phyloP scores from a whole-genome alignment of 2,113 vertebrate species.

The Grammomys surdaster region DNA sequence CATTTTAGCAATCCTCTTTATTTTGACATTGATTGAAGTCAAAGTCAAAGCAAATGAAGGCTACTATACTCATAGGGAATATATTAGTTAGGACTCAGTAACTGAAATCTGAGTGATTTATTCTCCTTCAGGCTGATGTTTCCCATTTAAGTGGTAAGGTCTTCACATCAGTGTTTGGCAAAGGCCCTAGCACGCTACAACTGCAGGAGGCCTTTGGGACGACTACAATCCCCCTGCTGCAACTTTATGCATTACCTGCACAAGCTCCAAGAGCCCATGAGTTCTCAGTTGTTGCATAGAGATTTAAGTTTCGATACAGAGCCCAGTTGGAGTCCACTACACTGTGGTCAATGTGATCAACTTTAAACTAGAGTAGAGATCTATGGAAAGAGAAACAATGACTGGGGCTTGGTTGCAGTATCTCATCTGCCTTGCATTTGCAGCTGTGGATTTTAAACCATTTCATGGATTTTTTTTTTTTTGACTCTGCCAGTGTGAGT shows the following conservation, averaged over 20 bases:
- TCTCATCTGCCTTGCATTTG: constrained; percentile 69
- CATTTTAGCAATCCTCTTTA: neutral
- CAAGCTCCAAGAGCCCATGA: constrained; percentile 30
- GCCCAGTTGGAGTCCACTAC: neutral
- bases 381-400: constrained; percentile 64
- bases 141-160: constrained; percentile 9
- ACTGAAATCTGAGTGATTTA: neutral
- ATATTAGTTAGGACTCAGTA: neutral
- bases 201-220: constrained; percentile 35
- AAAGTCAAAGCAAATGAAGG: neutral
- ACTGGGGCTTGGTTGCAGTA: neutral
- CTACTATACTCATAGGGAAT: neutral
- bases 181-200: neutral
- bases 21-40: constrained; percentile 40
- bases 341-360: constrained; percentile 38
- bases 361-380: constrained; percentile 25
- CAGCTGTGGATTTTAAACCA: constrained; percentile 74
- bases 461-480: constrained; percentile 50
- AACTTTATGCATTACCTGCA: constrained; percentile 24
- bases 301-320: constrained; percentile 51
- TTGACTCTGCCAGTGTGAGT: constrained; percentile 72
- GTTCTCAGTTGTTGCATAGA: constrained; percentile 28
- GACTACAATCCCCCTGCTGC: neutral
- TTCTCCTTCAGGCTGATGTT: neutral
- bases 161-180: neutral